A percentile compares a stretch with the other conserved stretches of the same genome.
Evolutionary conservation across 2,888 invertebrate species (phyloP).

Genomic region (Lathronympha strigana): DNA sequence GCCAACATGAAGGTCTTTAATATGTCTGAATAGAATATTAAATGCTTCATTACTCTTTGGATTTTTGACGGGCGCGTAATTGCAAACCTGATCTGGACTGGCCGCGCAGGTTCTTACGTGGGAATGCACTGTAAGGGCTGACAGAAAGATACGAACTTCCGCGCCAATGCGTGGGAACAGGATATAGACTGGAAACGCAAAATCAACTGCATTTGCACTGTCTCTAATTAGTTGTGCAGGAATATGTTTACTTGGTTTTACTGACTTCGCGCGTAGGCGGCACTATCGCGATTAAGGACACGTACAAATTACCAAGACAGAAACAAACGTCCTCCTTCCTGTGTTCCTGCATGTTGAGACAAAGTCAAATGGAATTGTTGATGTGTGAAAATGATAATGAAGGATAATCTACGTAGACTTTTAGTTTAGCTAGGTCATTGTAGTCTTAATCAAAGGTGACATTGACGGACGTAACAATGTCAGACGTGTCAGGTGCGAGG

Average conservation of each 20-base stretch:
- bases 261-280: slow-evolving; percentile 1
- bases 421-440: background rate
- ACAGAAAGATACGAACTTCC: slow-evolving; percentile 63
- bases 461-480: slow-evolving; percentile 15
- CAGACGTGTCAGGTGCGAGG: slow-evolving; percentile 2
- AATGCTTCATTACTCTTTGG: slow-evolving; percentile 23
- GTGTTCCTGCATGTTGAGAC: slow-evolving; percentile 7
- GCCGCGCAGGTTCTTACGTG: slow-evolving; percentile 42
- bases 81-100: slow-evolving; percentile 47
- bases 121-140: slow-evolving; percentile 43
- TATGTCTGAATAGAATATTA: slow-evolving; percentile 27
- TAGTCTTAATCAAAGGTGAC: slow-evolving; percentile 16
- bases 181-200: slow-evolving; percentile 51
- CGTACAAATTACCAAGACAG: slow-evolving; percentile 12
- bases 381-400: slow-evolving; percentile 1
- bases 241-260: slow-evolving; percentile 14
- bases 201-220: slow-evolving; percentile 26
- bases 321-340: slow-evolving; percentile 10
- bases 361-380: background rate
- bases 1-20: background rate
- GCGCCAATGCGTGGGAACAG: slow-evolving; percentile 59
- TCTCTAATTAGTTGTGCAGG: slow-evolving; percentile 44
- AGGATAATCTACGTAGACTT: background rate
- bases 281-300: background rate
- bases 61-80: slow-evolving; percentile 47